Percentiles rank a stretch among this genome's conserved stretches.
These are phyloP conservation scores for Leptinotarsa rubiginosa DNA, from an alignment of 2,888 invertebrate genomes.

Conservation along the genomic window DNA sequence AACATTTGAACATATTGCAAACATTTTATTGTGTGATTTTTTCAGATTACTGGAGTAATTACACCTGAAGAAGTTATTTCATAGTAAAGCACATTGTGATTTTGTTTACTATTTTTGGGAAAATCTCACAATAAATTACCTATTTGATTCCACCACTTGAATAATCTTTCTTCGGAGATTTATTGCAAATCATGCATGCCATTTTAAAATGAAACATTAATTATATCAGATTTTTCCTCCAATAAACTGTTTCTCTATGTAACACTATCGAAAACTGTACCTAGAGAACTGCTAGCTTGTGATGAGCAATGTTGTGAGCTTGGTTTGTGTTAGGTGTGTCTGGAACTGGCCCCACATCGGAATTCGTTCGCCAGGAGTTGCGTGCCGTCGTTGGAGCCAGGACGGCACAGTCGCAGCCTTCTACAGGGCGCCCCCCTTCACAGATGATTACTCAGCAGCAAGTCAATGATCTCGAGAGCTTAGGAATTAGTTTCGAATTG, in stretches of 20 bases:
- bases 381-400: conserved; percentile 89
- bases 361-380: conserved; percentile 92
- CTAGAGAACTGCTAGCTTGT: conserved; percentile 29
- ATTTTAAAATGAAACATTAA: conserved; percentile 8
- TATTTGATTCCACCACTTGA: too few relatives aligned
- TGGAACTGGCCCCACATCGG: conserved; percentile 76
- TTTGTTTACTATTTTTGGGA: too few relatives aligned
- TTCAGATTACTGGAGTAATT: too few relatives aligned
- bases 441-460: conserved; percentile 62
- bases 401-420: conserved; percentile 69
- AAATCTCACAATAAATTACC: too few relatives aligned
- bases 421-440: conserved; percentile 40
- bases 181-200: conserved; percentile 12
- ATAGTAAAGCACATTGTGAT: too few relatives aligned
- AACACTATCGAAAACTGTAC: conserved; percentile 23
- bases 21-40: too few relatives aligned
- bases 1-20: too few relatives aligned
- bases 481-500: conserved; percentile 78
- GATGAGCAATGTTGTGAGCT: conserved; percentile 42
- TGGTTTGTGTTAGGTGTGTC: conserved; percentile 65
- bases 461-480: conserved; percentile 76
- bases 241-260: background rate
- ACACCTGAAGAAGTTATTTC: too few relatives aligned
- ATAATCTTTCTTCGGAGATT: background rate
- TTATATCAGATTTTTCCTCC: background rate